phyloP scores from a whole-genome alignment of 2,113 vertebrate species.

The Paramisgurnus dabryanus region DNA sequence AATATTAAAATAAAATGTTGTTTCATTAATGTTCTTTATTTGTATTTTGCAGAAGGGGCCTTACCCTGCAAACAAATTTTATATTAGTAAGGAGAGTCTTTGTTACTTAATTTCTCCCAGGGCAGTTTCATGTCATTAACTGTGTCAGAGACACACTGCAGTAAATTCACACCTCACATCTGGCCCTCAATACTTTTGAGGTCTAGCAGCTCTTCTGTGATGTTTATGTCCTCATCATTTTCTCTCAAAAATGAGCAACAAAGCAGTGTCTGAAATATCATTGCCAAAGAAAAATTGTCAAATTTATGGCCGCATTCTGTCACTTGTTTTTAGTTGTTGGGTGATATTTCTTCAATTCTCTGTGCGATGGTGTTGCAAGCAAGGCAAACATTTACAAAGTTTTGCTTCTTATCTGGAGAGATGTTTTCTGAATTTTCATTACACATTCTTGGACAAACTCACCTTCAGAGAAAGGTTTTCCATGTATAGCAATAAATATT shows the following conservation, averaged over 20 bases:
- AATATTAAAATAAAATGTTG: too few relatives aligned
- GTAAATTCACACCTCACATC: background rate
- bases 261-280: background rate
- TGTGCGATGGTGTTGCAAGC: slow-evolving; percentile 45
- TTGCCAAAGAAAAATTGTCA: background rate
- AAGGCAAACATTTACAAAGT: slow-evolving; percentile 42
- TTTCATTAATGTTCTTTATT: too few relatives aligned
- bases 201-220: slow-evolving; percentile 49
- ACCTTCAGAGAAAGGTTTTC: slow-evolving; percentile 52
- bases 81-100: too few relatives aligned
- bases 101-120: background rate
- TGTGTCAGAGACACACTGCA: background rate
- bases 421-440: slow-evolving; percentile 50
- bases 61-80: too few relatives aligned
- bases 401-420: slow-evolving; percentile 22
- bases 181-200: slow-evolving; percentile 46
- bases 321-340: slow-evolving; percentile 52
- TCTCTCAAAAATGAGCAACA: slow-evolving; percentile 38
- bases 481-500: slow-evolving; percentile 49
- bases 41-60: too few relatives aligned
- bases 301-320: background rate
- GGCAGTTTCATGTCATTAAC: slow-evolving; percentile 1
- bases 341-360: slow-evolving; percentile 49
- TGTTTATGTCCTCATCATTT: slow-evolving; percentile 43
- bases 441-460: slow-evolving; percentile 54